Percentiles rank a stretch among this genome's conserved stretches.
These are phyloP conservation scores for Hybognathus amarus DNA, from an alignment of 2,797 vertebrate species.

Conservation along the genomic window DNA sequence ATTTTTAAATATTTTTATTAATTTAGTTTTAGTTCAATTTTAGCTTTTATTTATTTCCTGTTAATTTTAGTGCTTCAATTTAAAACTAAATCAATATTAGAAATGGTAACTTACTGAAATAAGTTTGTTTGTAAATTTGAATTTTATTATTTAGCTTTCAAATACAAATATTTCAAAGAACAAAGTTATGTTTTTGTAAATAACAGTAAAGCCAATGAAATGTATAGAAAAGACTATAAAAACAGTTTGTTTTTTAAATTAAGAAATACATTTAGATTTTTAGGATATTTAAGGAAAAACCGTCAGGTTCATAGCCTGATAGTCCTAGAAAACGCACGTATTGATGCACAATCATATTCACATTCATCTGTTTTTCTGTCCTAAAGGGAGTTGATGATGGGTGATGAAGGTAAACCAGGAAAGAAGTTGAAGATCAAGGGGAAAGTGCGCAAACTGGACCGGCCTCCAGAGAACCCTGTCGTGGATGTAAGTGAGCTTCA, in stretches of 20 bases:
- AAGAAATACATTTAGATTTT: background rate
- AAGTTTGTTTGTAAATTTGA: background rate
- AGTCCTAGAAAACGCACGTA: background rate
- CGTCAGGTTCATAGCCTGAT: no score
- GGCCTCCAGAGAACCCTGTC: conserved; percentile 93
- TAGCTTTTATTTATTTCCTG: background rate
- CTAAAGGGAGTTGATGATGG: conserved; percentile 92
- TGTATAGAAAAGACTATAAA: background rate
- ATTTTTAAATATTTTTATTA: background rate
- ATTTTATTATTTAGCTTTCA: background rate
- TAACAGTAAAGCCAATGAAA: no score
- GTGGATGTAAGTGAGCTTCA: conserved; percentile 85
- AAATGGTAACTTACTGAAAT: background rate
- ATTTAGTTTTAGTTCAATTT: background rate
- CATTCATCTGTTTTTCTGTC: background rate
- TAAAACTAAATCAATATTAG: background rate
- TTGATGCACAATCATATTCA: background rate
- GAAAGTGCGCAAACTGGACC: conserved; percentile 84
- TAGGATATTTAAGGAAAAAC: background rate
- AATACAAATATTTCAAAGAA: background rate
- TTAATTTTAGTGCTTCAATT: background rate
- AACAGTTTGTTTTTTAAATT: background rate
- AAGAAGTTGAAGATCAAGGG: conserved; percentile 95
- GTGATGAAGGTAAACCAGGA: conserved; percentile 91
- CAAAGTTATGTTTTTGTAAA: background rate